Evolutionary conservation across 2,888 invertebrate species (phyloP), one percentile per base, ranked within the genome.

Genomic region (Leucophora obtusa): DNA sequence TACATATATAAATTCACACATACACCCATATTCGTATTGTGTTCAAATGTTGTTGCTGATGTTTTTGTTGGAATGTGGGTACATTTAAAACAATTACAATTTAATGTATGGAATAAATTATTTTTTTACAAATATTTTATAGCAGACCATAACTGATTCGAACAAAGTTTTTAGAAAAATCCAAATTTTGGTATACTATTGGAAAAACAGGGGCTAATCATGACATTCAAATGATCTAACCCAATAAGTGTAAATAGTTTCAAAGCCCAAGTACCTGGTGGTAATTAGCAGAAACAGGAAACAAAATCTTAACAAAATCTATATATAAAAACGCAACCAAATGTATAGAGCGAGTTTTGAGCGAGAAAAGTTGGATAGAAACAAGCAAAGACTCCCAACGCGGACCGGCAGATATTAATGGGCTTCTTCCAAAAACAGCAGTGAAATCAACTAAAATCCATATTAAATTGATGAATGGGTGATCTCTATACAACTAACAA

Each of bases 81-180:
- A 82, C 72, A 80, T 80, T 80, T 78, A 83, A 83, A 83, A 83
- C 83, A 84, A 83, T 84, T 84, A 83, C 83, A 84, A 77, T 83
- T 83, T 83, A 84, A 84, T 84, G 80, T 65, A 82, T 70, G 70
- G 79, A 81, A 84, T 83, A 80, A 83, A 83, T 83, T 81, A 81
- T 82, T 77, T 24, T n/a, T 73, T 68, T 56, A 73, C 73, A 73
- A 69, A 69, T 58, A 58, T 60, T 70, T 70, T 58, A 76, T 63
- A 63, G 76, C 70, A 70, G 76, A 59, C 43, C 69, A 51, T 63
- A 69, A 28, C 28, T 69, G 43, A 14, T n/a, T 47, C n/a, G 43
- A 47, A n/a, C 14, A 47, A 47, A 68, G 56, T 65, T 60, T 70
- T 38, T 58, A 59, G 63, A 62, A 17, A 70, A 76, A 76, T 69